phyloP scores from a whole-genome alignment of 2,797 vertebrate genomes.

The Lepilemur septentrionalis region DNA sequence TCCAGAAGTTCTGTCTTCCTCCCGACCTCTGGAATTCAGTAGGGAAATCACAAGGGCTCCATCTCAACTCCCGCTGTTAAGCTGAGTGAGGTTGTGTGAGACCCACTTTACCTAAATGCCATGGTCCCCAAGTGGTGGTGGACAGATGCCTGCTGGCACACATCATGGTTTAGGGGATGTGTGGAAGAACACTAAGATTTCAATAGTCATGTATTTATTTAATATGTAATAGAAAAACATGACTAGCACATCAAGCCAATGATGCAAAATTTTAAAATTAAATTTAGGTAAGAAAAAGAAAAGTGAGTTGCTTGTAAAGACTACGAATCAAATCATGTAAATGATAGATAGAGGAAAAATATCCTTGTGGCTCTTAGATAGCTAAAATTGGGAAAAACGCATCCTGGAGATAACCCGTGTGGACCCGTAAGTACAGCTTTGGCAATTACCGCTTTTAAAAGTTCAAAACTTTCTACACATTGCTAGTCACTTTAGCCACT shows the following conservation, averaged over 20 bases:
- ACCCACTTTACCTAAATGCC: not conserved
- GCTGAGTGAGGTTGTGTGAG: fast-evolving
- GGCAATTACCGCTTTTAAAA: not conserved
- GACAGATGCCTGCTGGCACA: not conserved
- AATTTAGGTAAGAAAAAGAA: not conserved
- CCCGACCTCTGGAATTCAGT: not conserved
- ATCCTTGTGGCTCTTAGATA: not conserved
- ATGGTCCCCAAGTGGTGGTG: not conserved
- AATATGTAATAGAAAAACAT: not conserved
- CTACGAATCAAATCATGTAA: not conserved
- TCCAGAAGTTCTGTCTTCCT: not conserved
- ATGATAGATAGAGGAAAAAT: not conserved
- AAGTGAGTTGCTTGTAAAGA: not conserved
- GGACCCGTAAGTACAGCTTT: fast-evolving
- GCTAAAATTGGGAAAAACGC: not conserved
- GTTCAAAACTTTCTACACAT: fast-evolving
- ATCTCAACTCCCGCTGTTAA: not conserved
- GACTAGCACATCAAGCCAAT: not conserved
- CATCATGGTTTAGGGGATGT: fast-evolving
- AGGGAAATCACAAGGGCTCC: not conserved
- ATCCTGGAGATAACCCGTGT: fast-evolving
- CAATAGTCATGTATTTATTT: not conserved
- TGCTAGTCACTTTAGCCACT: not conserved
- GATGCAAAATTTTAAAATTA: not conserved
- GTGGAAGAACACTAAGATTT: not conserved